phyloP scores from a whole-genome alignment of 2,888 invertebrate species.

The Acheta domesticus region DNA sequence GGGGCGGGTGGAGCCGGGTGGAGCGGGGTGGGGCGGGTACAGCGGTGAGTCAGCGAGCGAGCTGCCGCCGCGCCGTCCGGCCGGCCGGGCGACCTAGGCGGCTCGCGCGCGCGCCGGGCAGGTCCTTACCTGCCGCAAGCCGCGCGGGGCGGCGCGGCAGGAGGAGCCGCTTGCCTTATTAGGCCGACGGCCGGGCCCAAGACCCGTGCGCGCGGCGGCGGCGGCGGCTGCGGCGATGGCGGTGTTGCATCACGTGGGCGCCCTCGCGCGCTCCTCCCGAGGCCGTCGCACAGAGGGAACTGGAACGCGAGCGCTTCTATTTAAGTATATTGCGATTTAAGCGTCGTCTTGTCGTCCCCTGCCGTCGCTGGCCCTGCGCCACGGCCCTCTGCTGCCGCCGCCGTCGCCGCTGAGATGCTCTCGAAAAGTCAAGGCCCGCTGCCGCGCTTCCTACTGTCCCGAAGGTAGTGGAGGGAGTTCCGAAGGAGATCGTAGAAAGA shows the following conservation, averaged over 20 bases:
- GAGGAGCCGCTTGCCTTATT: not conserved
- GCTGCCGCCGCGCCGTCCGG: no score
- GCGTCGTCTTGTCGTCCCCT: no score
- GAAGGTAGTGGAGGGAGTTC: no score
- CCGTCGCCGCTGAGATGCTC: no score
- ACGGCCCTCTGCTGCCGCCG: no score
- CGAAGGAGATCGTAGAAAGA: no score
- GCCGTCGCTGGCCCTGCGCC: no score
- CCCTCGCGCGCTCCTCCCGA: not conserved
- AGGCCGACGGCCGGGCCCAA: not conserved
- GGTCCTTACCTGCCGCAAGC: conserved; percentile 10
- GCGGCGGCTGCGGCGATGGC: no score
- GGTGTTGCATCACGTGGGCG: conserved; percentile 5
- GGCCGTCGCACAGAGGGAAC: not conserved
- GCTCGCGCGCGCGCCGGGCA: not conserved
- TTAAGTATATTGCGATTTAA: no score
- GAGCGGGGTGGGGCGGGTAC: not conserved
- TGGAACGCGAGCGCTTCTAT: not conserved
- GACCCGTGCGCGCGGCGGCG: not conserved
- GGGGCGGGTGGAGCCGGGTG: not conserved
- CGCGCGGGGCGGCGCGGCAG: not conserved
- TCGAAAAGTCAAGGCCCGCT: no score
- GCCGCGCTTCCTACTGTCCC: no score
- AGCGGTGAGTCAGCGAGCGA: not conserved
- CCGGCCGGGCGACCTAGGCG: no score